Conservation (phyloP, 1,140 invertebrate species). For the Drosophila pseudoananassae region DNA sequence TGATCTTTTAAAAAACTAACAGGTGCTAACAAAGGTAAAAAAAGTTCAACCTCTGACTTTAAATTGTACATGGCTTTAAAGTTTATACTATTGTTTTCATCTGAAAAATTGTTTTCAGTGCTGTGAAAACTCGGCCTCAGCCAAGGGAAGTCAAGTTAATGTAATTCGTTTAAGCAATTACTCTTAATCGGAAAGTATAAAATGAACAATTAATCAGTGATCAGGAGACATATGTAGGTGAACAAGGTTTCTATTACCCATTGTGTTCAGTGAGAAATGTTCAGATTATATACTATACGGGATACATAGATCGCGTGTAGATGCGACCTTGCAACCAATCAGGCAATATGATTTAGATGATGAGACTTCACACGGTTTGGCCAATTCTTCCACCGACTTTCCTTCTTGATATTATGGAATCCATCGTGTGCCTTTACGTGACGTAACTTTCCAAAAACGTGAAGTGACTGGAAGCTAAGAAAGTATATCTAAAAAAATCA, state of each 20-base stretch:
- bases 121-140: neutral
- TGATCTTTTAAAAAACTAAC: too few species aligned
- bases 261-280: slow-evolving; percentile 11
- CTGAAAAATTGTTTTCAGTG: neutral
- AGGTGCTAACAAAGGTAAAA: too few species aligned
- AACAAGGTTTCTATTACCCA: slow-evolving; percentile 11
- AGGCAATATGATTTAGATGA: slow-evolving; percentile 3
- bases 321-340: slow-evolving; percentile 1
- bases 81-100: too few species aligned
- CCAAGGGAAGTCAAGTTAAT: slow-evolving; percentile 1
- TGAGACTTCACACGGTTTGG: slow-evolving; percentile 23
- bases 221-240: slow-evolving; percentile 7
- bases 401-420: slow-evolving; percentile 26
- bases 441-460: neutral
- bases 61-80: too few species aligned
- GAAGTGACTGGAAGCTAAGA: neutral
- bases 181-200: neutral
- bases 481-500: neutral
- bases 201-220: slow-evolving; percentile 16
- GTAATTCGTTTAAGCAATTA: slow-evolving; percentile 1
- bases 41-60: too few species aligned
- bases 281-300: neutral
- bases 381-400: slow-evolving; percentile 12
- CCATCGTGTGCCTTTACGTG: slow-evolving; percentile 39
- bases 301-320: slow-evolving; percentile 20